phyloP scores from a whole-genome alignment of 2,888 invertebrate species.

The Hirtodrosophila duncani region DNA sequence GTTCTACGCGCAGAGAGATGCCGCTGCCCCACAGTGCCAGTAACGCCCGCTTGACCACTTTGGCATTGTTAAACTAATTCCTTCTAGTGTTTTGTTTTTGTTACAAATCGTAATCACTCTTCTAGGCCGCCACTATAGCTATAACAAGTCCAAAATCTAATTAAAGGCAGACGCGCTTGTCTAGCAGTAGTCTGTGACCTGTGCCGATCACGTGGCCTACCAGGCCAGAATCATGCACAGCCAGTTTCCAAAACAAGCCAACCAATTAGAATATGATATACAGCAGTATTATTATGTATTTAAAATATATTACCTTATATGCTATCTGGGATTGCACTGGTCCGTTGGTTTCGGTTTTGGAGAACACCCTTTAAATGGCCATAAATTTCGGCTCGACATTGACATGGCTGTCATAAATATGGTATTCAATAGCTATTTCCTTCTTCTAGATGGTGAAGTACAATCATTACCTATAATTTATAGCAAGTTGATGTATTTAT shows the following conservation, averaged over 20 bases:
- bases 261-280: conserved; percentile 18
- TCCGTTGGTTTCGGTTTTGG: conserved; percentile 17
- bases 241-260: neutral
- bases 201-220: conserved; percentile 30
- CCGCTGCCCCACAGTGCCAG: too few relatives aligned
- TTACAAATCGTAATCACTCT: conserved; percentile 15
- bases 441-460: too few relatives aligned
- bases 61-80: too few relatives aligned
- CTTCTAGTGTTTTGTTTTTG: conserved; percentile 9
- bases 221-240: neutral
- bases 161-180: conserved; percentile 23
- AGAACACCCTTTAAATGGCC: conserved; percentile 9
- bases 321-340: conserved; percentile 7
- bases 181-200: conserved; percentile 19
- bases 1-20: too few relatives aligned
- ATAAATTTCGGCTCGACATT: conserved; percentile 16
- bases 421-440: too few relatives aligned
- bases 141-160: conserved; percentile 23
- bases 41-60: too few relatives aligned
- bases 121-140: conserved; percentile 3
- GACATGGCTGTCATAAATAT: conserved; percentile 13
- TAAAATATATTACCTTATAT: conserved; percentile 22
- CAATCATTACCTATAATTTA: too few relatives aligned
- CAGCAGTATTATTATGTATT: conserved; percentile 17
- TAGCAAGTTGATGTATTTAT: too few relatives aligned